These are phyloP conservation scores for Diprion similis DNA, from an alignment of 1,140 invertebrate species.

Conservation along the genomic window DNA sequence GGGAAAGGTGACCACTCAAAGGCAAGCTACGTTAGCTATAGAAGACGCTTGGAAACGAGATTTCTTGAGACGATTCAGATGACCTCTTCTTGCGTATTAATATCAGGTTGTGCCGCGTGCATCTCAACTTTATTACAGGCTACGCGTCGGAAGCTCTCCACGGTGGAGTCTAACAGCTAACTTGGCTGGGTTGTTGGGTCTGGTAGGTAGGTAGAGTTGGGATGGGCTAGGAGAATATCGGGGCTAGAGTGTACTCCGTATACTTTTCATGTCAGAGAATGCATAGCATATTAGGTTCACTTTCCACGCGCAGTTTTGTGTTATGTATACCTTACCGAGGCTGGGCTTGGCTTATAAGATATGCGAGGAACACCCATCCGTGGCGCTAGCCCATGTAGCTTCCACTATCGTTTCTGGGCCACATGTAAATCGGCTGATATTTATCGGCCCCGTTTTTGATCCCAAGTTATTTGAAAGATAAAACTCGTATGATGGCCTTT, in stretches of 20 bases:
- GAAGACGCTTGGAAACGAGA: background rate
- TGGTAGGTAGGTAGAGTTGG: background rate
- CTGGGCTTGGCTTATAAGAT: background rate
- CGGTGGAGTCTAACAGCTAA: background rate
- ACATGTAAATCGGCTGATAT: background rate
- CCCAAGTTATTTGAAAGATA: background rate
- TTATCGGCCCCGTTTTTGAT: background rate
- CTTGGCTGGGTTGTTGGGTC: background rate
- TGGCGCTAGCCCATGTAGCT: background rate
- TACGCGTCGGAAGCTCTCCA: background rate
- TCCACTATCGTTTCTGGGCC: conserved; percentile 4
- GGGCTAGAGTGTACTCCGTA: background rate
- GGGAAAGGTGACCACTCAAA: background rate
- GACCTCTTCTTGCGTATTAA: background rate
- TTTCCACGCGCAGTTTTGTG: conserved; percentile 7
- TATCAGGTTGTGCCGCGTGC: background rate
- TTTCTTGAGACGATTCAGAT: background rate
- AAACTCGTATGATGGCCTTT: background rate
- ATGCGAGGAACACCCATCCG: conserved; percentile 1
- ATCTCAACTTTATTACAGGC: conserved; percentile 1
- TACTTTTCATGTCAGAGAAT: conserved; percentile 2
- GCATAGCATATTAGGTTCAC: conserved; percentile 3
- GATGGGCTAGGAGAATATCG: background rate
- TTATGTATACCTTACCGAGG: background rate
- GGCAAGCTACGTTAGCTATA: background rate